These are phyloP conservation scores for Mastomys coucha DNA, from an alignment of 2,113 vertebrate species.

Conservation along the genomic window DNA sequence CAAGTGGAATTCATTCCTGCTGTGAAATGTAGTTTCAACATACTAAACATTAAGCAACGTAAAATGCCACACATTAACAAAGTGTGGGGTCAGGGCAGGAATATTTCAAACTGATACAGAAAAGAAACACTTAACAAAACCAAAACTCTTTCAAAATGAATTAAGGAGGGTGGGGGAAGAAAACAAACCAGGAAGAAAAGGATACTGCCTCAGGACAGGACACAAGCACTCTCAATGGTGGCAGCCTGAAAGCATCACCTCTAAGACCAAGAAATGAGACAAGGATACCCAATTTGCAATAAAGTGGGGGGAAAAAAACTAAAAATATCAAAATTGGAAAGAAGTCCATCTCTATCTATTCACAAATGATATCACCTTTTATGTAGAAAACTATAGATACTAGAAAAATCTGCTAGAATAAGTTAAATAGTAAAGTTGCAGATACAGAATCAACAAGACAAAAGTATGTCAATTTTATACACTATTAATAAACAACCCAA, in stretches of 20 bases:
- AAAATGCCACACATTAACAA: neutral
- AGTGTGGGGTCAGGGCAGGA: neutral
- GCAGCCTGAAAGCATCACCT: neutral
- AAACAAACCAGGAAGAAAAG: neutral
- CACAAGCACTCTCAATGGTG: neutral
- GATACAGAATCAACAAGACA: neutral
- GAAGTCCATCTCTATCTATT: neutral
- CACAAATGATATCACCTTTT: neutral
- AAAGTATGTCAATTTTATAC: neutral
- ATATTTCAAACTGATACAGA: neutral
- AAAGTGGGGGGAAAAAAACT: neutral
- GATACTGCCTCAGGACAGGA: neutral
- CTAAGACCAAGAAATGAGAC: constrained; percentile 3
- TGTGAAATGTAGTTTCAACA: neutral
- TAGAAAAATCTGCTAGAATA: neutral
- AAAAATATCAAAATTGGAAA: constrained; percentile 8
- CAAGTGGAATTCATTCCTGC: constrained; percentile 18
- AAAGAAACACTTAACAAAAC: constrained; percentile 2
- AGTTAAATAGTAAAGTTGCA: constrained; percentile 5
- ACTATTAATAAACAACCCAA: constrained; percentile 25
- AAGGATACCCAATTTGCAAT: neutral
- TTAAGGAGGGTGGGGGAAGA: neutral
- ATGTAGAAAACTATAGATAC: constrained; percentile 12
- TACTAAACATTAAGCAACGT: neutral
- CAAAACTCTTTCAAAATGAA: constrained; percentile 10